Base-by-base conservation (phyloP, 2,113 vertebrate genomes). In the Psephotus haematonotus region DNA sequence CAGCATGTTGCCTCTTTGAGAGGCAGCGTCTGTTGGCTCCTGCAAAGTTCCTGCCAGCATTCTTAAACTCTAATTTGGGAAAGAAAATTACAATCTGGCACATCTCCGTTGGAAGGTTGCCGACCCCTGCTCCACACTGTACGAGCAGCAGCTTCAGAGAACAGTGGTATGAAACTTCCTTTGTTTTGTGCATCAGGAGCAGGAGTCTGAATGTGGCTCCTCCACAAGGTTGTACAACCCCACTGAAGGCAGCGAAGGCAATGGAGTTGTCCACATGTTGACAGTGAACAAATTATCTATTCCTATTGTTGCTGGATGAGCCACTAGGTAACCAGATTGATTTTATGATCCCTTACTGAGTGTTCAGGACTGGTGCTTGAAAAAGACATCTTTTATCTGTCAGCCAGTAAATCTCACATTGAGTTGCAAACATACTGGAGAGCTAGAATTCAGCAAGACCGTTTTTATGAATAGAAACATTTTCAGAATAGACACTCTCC, bases 381-480 rank as follows among this genome's bases (percentile, higher is more conserved):
- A 96, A 97, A 96, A 97, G 96, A 96, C 93, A 96, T 96, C 92
- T 95, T 97, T 97, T 96, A 96, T 97, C 96, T 97, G 96, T 97
- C 96, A 97, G 92, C 93, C 93, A 92, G 94, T 96, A 96, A 96
- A 96, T 96, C 96, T 96, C 94, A 96, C 93, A 96, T 96, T 81
- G 92, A 96, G 93, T 84, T 96, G 95, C 93, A 96, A 96, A 97
- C 92, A 97, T 96, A 95, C 96, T 96, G 95, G 83, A 92, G 92
- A 96, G 90, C 88, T 94, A 79, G 88, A 86, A 96, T 95, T 96
- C 92, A 88, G 90, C 69, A 96, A 93, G 91, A 92, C 92, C 77
- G 69, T 94, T 96, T 97, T 97, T 94, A 96, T 96, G 96, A 96
- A 96, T 96, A 96, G 95, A 95, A 95, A 96, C 96, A 82, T 96